Evolutionary conservation across 2,888 invertebrate genomes (phyloP).

Genomic region (Bedellia somnulentella): DNA sequence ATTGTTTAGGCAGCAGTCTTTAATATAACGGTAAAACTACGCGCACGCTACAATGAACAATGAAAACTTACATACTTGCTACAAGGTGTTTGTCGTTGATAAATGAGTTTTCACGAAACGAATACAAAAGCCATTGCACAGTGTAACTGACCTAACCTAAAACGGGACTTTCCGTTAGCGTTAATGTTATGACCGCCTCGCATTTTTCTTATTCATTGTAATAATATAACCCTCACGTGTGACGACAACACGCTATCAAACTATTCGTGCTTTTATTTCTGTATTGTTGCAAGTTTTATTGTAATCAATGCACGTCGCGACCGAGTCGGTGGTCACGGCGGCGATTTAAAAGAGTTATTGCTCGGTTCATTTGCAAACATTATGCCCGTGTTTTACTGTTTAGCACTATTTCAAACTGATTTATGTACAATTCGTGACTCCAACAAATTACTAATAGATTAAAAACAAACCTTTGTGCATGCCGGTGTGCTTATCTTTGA

Average conservation of each 20-base stretch:
- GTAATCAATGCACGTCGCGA: conserved; percentile 15
- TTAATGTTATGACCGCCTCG: conserved; percentile 4
- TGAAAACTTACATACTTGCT: too few species aligned
- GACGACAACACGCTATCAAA: conserved; percentile 19
- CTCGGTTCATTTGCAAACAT: too few species aligned
- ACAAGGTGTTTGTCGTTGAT: too few species aligned
- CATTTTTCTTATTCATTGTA: conserved; percentile 6
- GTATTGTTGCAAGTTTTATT: conserved; percentile 9
- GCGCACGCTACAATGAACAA: too few species aligned
- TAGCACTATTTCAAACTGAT: too few species aligned
- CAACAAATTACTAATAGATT: too few species aligned
- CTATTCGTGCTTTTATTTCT: conserved; percentile 17
- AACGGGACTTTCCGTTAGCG: neutral
- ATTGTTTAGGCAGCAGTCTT: conserved; percentile 7
- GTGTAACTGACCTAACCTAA: neutral
- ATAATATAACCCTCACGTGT: conserved; percentile 5
- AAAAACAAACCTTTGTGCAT: conserved; percentile 92
- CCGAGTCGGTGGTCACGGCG: conserved; percentile 3
- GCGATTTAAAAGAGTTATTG: too few species aligned
- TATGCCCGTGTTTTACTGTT: too few species aligned
- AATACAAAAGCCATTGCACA: conserved; percentile 5
- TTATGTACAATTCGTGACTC: too few species aligned
- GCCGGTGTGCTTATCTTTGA: conserved; percentile 93
- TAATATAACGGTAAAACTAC: too few species aligned
- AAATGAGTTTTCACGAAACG: too few species aligned